Conservation (phyloP, 2,113 vertebrate species). For the Lycaon pictus region DNA sequence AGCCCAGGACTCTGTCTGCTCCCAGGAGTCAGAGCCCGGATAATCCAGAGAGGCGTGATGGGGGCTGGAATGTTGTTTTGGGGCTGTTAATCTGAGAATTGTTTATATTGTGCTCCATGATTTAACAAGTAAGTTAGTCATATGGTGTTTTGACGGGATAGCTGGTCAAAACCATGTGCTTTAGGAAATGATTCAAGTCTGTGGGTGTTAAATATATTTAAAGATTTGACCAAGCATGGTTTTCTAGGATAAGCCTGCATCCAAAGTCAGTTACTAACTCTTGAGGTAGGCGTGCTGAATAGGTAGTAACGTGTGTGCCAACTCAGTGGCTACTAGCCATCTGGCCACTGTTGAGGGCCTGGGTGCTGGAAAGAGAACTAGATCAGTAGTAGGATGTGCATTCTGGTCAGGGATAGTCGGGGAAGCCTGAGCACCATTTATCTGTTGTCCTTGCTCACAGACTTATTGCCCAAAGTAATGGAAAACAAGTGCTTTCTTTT, state of each 20-base stretch:
- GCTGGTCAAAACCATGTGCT: neutral
- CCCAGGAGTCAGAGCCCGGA: too few species aligned
- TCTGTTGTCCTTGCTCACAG: fast-evolving
- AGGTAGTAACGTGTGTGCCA: neutral
- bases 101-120: fast-evolving
- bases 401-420: fast-evolving
- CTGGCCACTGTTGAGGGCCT: fast-evolving
- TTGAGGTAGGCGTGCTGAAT: fast-evolving
- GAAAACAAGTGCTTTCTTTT: neutral
- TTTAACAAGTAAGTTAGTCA: neutral
- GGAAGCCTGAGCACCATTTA: fast-evolving
- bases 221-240: neutral
- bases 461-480: fast-evolving
- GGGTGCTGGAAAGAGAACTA: neutral
- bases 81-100: neutral
- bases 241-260: neutral
- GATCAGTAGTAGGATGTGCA: fast-evolving
- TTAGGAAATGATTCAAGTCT: neutral
- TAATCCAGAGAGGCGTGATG: too few species aligned
- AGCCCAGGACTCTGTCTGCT: fast-evolving
- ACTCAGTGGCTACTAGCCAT: fast-evolving
- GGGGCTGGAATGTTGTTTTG: neutral
- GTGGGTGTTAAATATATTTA: fast-evolving
- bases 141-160: neutral
- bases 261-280: neutral